Conservation (phyloP, 2,797 vertebrate genomes). For the Xenops minutus region DNA sequence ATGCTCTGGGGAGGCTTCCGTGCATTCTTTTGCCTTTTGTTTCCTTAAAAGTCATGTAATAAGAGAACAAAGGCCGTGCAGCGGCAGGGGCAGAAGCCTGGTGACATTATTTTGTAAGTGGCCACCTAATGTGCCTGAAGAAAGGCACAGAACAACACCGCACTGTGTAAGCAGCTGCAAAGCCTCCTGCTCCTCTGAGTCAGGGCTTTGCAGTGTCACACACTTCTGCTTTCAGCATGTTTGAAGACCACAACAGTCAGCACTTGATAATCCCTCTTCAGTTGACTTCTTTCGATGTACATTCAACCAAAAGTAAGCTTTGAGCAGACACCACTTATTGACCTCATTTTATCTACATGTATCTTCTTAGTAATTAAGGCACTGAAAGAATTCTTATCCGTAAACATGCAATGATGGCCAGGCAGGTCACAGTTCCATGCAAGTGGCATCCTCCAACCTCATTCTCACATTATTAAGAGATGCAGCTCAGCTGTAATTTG, state of each 20-base stretch:
- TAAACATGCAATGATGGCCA: background rate
- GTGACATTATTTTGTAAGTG: background rate
- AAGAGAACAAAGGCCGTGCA: constrained; percentile 33
- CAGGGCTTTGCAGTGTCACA: background rate
- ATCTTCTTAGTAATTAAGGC: background rate
- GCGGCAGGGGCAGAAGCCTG: constrained; percentile 2
- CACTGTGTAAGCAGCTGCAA: background rate
- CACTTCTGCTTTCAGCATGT: background rate
- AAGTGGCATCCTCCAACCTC: background rate
- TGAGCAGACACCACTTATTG: background rate
- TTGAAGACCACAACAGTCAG: background rate
- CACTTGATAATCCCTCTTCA: background rate
- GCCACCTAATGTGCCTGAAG: background rate
- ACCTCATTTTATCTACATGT: background rate
- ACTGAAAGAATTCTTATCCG: background rate
- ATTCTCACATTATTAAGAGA: background rate
- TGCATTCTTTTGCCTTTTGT: background rate
- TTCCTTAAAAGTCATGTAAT: constrained; percentile 46
- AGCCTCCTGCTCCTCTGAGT: background rate
- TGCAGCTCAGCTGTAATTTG: background rate
- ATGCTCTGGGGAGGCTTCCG: constrained; percentile 28
- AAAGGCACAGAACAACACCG: background rate
- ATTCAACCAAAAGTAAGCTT: background rate
- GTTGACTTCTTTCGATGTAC: background rate
- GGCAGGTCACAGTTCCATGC: background rate